Evolutionary conservation across 2,888 invertebrate genomes (phyloP).

Genomic region (Chaitophorus viminalis): DNA sequence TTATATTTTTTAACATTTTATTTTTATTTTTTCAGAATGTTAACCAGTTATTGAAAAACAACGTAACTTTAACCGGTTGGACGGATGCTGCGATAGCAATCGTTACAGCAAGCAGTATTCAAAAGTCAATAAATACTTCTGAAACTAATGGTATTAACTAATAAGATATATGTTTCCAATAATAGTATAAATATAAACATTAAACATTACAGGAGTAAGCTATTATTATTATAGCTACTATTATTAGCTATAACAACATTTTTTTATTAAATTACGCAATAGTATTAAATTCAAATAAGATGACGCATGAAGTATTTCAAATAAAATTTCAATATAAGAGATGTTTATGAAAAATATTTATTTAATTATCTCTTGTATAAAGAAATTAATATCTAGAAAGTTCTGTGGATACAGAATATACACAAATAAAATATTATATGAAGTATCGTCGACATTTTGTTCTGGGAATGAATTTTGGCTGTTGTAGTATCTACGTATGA

Average conservation of each 20-base stretch:
- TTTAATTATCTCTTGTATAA: background rate
- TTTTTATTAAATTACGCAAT: too few species aligned
- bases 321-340: background rate
- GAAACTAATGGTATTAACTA: slow-evolving; percentile 35
- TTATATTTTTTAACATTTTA: too few species aligned
- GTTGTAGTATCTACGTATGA: too few species aligned
- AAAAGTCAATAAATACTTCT: slow-evolving; percentile 27
- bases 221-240: too few species aligned
- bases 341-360: background rate
- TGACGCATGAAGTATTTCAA: too few species aligned
- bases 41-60: slow-evolving; percentile 62
- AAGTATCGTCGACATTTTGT: too few species aligned
- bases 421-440: too few species aligned
- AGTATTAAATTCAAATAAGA: too few species aligned
- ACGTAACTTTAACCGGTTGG: slow-evolving; percentile 15
- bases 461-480: too few species aligned
- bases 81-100: slow-evolving; percentile 43
- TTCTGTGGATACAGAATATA: background rate
- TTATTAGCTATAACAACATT: too few species aligned
- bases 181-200: background rate
- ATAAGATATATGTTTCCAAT: background rate
- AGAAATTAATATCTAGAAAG: background rate
- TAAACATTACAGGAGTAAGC: too few species aligned
- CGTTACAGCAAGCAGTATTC: background rate
- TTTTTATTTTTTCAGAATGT: slow-evolving; percentile 62